Percentiles rank a stretch among this genome's conserved stretches.
These are phyloP conservation scores for Notospermus geniculatus DNA, from an alignment of 1,140 invertebrate genomes.

Conservation along the genomic window DNA sequence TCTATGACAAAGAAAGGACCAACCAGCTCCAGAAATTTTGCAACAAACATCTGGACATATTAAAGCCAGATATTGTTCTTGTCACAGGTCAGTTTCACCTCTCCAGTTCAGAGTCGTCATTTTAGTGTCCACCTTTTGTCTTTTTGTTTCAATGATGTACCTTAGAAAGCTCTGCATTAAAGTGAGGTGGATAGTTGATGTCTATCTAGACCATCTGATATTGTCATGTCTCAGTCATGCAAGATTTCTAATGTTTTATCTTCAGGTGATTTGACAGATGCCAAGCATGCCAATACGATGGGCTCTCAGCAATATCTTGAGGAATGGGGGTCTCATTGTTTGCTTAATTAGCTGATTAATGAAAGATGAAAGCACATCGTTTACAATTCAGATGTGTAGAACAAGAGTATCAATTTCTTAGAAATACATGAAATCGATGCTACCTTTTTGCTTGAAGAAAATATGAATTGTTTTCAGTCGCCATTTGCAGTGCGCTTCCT, in stretches of 20 bases:
- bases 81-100: conserved; percentile 59
- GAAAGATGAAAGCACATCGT: too few species aligned
- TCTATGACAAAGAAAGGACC: conserved; percentile 72
- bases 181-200: too few species aligned
- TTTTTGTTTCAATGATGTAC: not conserved
- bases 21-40: conserved; percentile 80
- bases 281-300: conserved; percentile 73
- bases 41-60: conserved; percentile 68
- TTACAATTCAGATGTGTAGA: too few species aligned
- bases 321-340: too few species aligned
- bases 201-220: too few species aligned
- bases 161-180: too few species aligned
- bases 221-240: not conserved
- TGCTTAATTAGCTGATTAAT: too few species aligned
- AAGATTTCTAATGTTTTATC: not conserved
- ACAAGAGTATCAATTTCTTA: too few species aligned
- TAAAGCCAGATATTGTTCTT: conserved; percentile 78
- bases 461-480: too few species aligned
- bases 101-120: conserved; percentile 11
- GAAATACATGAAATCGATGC: too few species aligned
- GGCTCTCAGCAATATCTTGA: conserved; percentile 78
- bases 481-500: too few species aligned
- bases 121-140: not conserved
- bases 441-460: too few species aligned
- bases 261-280: conserved; percentile 84